Conservation (phyloP, 1,140 invertebrate species). For the Drosophila ogumai region DNA sequence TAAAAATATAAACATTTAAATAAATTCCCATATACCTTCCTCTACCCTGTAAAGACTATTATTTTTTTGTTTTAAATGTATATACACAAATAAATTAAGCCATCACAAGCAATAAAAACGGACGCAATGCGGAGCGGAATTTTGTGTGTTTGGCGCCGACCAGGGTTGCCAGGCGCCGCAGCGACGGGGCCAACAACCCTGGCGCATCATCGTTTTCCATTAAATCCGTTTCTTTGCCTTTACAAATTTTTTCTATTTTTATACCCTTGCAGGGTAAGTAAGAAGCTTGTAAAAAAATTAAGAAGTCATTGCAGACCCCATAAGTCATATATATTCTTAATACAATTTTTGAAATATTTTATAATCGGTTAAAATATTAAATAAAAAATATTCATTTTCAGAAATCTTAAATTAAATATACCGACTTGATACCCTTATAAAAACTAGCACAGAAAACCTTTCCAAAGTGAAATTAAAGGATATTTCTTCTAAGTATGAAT, state of each 20-base stretch:
- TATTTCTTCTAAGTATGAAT: neutral
- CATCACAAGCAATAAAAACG: slow-evolving; percentile 67
- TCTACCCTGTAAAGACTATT: slow-evolving; percentile 3
- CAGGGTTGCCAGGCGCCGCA: slow-evolving; percentile 60
- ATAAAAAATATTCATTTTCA: neutral
- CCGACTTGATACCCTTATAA: neutral
- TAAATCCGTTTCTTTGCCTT: slow-evolving; percentile 54
- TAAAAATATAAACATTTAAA: neutral
- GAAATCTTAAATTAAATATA: neutral
- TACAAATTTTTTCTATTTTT: slow-evolving; percentile 23
- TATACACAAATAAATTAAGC: slow-evolving; percentile 73
- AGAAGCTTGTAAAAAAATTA: neutral
- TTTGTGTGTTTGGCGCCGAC: slow-evolving; percentile 57
- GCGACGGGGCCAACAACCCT: slow-evolving; percentile 74
- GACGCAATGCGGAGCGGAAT: slow-evolving; percentile 62
- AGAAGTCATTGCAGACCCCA: neutral
- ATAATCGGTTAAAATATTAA: too few species aligned
- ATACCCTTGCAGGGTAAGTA: neutral
- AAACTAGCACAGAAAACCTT: neutral
- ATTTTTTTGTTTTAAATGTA: slow-evolving; percentile 20
- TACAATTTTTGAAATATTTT: too few species aligned
- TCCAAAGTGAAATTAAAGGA: neutral
- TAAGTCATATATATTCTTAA: neutral
- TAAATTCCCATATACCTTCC: neutral
- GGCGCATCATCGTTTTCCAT: slow-evolving; percentile 60